These are phyloP conservation scores for Narcine bancroftii DNA, from an alignment of 2,113 vertebrate species.

Conservation along the genomic window DNA sequence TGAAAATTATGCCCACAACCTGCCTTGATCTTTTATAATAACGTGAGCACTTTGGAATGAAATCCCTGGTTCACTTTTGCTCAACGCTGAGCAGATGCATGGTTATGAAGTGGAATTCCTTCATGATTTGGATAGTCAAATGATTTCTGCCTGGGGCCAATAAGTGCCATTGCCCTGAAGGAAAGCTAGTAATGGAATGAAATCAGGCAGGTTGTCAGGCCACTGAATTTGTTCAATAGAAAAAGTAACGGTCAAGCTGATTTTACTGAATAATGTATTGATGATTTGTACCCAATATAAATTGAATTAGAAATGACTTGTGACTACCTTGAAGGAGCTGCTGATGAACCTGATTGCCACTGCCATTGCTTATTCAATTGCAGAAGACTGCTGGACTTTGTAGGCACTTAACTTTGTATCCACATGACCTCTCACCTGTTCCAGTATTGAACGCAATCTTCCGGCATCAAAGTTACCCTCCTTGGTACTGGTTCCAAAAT, in stretches of 20 bases:
- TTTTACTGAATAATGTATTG: neutral
- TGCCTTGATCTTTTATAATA: neutral
- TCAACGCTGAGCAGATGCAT: neutral
- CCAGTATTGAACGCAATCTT: no score
- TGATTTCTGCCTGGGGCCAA: neutral
- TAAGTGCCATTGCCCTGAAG: neutral
- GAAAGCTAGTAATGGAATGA: neutral
- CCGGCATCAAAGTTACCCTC: no score
- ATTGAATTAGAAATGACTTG: neutral
- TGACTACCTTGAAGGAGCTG: neutral
- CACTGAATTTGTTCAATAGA: neutral
- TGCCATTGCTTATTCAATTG: neutral
- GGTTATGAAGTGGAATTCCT: neutral
- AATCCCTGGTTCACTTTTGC: neutral
- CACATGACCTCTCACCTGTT: no score
- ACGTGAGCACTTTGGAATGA: neutral
- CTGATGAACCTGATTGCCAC: neutral
- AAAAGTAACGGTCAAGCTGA: neutral
- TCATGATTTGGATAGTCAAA: neutral
- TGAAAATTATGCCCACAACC: neutral
- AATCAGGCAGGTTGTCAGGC: neutral
- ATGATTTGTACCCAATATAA: neutral
- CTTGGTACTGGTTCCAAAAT: no score
- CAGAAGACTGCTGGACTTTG: neutral
- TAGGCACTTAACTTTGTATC: no score